Percentiles rank a stretch among this genome's conserved stretches.
phyloP scores from a whole-genome alignment of 2,113 vertebrate genomes.

The Phaethon lepturus region DNA sequence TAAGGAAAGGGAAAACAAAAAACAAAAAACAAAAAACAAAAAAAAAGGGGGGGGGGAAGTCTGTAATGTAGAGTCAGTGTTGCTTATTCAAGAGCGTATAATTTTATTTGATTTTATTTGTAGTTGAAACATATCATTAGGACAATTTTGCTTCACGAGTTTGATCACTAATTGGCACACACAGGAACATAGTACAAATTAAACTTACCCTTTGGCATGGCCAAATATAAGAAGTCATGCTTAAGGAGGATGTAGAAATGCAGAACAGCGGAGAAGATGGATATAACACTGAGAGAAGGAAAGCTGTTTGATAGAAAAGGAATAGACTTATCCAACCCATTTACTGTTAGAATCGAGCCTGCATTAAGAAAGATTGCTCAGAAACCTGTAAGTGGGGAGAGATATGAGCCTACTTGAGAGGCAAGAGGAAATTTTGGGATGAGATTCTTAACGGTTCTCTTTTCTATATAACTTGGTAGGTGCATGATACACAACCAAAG shows the following conservation, averaged over 20 bases:
- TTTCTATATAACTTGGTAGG: neutral
- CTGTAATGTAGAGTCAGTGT: neutral
- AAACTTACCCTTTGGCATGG: neutral
- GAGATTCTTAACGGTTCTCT: neutral
- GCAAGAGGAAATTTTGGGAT: neutral
- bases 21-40: too few species aligned
- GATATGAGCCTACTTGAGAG: neutral
- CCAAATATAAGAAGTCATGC: neutral
- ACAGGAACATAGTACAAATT: neutral
- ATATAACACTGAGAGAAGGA: neutral
- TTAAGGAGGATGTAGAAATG: neutral
- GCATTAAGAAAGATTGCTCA: neutral
- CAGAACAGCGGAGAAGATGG: neutral
- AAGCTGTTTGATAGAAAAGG: neutral
- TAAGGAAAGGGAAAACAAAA: rapidly evolving
- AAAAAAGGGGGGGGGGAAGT: rapidly evolving
- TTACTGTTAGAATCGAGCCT: neutral
- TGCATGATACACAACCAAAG: neutral
- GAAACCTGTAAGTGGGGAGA: neutral
- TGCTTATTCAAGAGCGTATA: neutral
- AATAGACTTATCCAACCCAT: neutral
- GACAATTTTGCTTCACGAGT: neutral
- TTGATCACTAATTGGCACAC: neutral
- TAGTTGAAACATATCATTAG: neutral
- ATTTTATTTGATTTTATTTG: rapidly evolving